Evolutionary conservation across 1,140 invertebrate genomes (phyloP).

Genomic region (Lepidurus couesii): DNA sequence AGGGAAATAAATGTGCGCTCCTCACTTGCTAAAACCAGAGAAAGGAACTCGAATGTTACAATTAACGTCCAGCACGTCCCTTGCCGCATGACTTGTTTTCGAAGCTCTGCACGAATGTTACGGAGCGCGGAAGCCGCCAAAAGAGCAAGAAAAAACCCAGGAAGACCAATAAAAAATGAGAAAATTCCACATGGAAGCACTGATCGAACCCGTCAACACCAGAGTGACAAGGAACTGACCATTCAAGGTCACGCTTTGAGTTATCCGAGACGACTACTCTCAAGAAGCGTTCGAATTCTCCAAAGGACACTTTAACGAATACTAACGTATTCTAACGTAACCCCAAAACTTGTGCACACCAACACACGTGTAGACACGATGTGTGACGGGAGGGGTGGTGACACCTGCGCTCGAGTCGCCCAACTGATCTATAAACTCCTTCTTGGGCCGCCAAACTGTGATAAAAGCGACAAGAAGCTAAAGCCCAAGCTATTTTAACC

Average conservation of each 20-base stretch:
- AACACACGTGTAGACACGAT: slow-evolving; percentile 1
- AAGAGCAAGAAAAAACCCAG: neutral
- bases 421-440: slow-evolving; percentile 9
- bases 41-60: neutral
- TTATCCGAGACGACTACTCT: no score
- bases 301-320: no score
- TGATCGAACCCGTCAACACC: neutral
- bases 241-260: no score
- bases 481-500: slow-evolving; percentile 19
- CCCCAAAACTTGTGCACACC: neutral
- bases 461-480: neutral
- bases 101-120: neutral
- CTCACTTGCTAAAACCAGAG: slow-evolving; percentile 14
- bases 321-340: neutral
- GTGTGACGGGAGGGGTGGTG: neutral
- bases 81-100: neutral
- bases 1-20: neutral
- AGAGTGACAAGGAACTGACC: no score
- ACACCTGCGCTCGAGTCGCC: neutral
- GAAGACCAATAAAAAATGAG: neutral
- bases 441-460: neutral
- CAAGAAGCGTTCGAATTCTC: no score
- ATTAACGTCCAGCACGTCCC: slow-evolving; percentile 1
- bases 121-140: neutral
- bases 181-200: neutral